A percentile compares a stretch with the other conserved stretches of the same genome.
phyloP scores from a whole-genome alignment of 2,113 vertebrate species.

The Corynorhinus townsendii region DNA sequence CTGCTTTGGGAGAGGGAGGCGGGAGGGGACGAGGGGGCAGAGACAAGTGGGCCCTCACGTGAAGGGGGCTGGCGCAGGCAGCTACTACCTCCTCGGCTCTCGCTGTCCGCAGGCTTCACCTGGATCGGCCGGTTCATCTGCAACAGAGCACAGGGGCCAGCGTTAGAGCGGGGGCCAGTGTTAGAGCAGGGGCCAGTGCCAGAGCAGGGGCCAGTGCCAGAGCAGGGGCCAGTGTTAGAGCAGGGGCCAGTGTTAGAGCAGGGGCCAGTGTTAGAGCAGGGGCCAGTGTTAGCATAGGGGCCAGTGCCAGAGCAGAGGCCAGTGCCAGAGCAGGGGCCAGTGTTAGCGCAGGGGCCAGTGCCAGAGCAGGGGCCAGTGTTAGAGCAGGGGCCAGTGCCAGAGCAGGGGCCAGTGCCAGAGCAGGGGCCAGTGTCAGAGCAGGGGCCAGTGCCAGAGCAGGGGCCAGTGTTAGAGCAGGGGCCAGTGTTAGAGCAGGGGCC shows the following conservation, averaged over 20 bases:
- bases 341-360: background rate
- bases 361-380: conserved; percentile 62
- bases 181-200: background rate
- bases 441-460: conserved; percentile 15
- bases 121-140: conserved; percentile 99
- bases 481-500: background rate
- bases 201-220: conserved; percentile 65
- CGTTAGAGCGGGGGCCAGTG: background rate
- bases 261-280: background rate
- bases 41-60: conserved; percentile 77
- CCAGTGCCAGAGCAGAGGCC: background rate
- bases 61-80: conserved; percentile 76
- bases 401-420: conserved; percentile 42
- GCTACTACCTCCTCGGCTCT: conserved; percentile 98
- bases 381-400: background rate
- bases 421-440: background rate
- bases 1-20: background rate
- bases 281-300: conserved; percentile 1
- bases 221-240: background rate
- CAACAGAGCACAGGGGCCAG: conserved; percentile 73
- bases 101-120: conserved; percentile 99
- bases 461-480: conserved; percentile 15
- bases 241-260: conserved; percentile 40
- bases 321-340: conserved; percentile 21
- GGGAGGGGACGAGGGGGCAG: conserved; percentile 27